Base-by-base conservation (phyloP, 2,888 invertebrate species). In the Harmothoe impar region DNA sequence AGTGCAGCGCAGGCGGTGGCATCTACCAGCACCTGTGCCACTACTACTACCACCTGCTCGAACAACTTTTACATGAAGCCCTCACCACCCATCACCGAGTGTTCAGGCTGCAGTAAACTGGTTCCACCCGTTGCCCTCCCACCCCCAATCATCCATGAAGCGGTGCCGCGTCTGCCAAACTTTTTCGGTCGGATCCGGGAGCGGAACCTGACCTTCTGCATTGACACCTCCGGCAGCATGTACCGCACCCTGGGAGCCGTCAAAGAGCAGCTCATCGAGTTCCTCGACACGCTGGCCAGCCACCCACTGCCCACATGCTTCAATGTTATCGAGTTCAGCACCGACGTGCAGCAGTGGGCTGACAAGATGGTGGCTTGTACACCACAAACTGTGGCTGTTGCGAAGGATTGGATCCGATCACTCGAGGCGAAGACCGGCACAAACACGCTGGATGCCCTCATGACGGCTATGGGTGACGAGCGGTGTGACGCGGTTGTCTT, bases 171-270 rank as follows among this genome's bases (percentile, higher is more conserved):
- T n/a, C n/a, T 62, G n/a, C 94, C 94, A 89, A 95, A 94, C 86
- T 93, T 95, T 81, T 95, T 95, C 93, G 95, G 95, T 33, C 93
- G 94, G 72, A 93, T 95, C 0, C 90, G 93, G 15, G 95, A 95
- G 91, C 93, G 93, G 25, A 94, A 94, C 93, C 95, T 95, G 0
- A 94, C 94, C n/a, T 95, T 95, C 92, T 95, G 95, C 91, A 92
- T 96, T n/a, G 95, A 96, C 91, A 95, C 95, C 31, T 95, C 95
- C n/a, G 96, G 95, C 0, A 95, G 94, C 89, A 95, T 95, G 95
- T 95, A 94, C 92, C 93, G 92, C 86, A 92, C 93, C 20, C 92
- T 96, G n/a, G 94, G 94, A 29, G 94, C 94, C 85, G 94, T 96
- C 0, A 95, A 95, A 89, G 94, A 95, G 90, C 95, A 96, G 90